These are phyloP conservation scores for Hypothenemus hampei DNA, from an alignment of 1,140 invertebrate species.

Conservation along the genomic window DNA sequence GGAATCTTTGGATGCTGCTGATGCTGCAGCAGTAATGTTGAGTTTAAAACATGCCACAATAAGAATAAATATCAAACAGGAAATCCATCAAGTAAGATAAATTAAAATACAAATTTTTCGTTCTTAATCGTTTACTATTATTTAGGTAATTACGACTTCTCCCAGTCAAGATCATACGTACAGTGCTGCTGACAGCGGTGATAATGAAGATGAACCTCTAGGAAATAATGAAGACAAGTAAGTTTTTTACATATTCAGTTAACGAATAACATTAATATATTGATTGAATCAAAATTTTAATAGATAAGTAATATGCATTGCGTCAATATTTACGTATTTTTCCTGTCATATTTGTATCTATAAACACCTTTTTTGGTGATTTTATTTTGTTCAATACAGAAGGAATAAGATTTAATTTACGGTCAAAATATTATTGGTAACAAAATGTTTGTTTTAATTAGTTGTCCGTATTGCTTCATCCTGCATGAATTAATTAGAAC, in stretches of 20 bases:
- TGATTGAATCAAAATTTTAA: background rate
- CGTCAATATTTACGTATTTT: no score
- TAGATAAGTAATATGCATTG: no score
- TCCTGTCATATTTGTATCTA: no score
- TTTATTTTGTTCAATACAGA: no score
- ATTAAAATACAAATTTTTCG: background rate
- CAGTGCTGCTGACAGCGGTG: conserved; percentile 48
- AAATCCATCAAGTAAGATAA: no score
- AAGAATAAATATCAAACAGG: conserved; percentile 45
- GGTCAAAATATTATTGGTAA: no score
- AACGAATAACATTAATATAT: background rate
- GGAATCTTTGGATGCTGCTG: conserved; percentile 64
- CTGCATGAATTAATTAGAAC: no score
- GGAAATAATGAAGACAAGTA: conserved; percentile 53
- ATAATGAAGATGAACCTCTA: conserved; percentile 47
- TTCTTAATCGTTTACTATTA: background rate
- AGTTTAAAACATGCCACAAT: conserved; percentile 67
- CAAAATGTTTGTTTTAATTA: no score
- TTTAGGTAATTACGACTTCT: conserved; percentile 62
- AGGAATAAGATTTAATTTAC: no score
- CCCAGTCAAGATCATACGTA: conserved; percentile 79
- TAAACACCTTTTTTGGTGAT: no score
- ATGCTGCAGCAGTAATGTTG: conserved; percentile 78
- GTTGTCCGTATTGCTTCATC: no score
- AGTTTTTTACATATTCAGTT: conserved; percentile 23